Conservation (phyloP, 2,113 vertebrate genomes). For the Herpailurus yagouaroundi region DNA sequence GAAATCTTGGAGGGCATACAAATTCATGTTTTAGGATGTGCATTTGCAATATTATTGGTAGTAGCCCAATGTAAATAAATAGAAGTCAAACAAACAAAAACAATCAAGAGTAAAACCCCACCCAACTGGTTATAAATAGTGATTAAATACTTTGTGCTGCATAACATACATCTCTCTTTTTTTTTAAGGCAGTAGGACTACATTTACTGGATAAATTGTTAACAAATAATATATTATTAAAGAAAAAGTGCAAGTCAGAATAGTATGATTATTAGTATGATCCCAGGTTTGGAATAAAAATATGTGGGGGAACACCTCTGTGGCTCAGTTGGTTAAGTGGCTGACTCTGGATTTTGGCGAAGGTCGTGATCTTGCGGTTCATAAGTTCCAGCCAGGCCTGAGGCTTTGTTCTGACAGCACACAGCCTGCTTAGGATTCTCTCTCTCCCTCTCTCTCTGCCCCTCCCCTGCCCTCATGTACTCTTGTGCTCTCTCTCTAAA, state of each 20-base stretch:
- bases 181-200: not conserved
- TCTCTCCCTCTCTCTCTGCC: no score
- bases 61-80: not conserved
- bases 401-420: no score
- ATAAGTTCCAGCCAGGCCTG: no score
- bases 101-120: not conserved
- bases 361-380: no score
- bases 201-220: slow-evolving; percentile 4
- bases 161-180: not conserved
- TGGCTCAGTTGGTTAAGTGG: no score
- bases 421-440: no score
- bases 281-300: slow-evolving; percentile 20
- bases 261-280: not conserved
- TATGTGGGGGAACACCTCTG: not conserved
- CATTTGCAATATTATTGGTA: slow-evolving; percentile 38
- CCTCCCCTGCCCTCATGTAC: no score
- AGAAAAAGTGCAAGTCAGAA: not conserved
- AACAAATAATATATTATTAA: not conserved
- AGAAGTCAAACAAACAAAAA: not conserved
- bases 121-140: not conserved
- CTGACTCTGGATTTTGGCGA: no score
- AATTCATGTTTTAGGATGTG: not conserved
- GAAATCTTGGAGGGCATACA: slow-evolving; percentile 35
- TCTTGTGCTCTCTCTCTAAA: no score
- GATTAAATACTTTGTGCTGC: slow-evolving; percentile 12